Evolutionary conservation across 2,888 invertebrate genomes (phyloP).

Genomic region (Himalopsyche kuldschensis): DNA sequence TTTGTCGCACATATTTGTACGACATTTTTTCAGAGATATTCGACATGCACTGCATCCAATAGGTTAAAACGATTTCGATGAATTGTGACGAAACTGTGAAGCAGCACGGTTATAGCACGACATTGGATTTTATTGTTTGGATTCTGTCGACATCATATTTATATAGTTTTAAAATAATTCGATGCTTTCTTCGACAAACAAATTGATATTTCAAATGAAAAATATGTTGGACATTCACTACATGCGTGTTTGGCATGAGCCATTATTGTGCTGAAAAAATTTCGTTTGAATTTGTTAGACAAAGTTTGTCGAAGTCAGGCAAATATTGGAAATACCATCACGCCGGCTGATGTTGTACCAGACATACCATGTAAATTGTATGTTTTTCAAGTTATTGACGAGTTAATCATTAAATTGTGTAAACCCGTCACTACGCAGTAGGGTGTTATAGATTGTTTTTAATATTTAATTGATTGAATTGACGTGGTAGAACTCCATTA

Average conservation of each 20-base stretch:
- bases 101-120: background rate
- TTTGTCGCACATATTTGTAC: too few species aligned
- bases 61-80: background rate
- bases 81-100: background rate
- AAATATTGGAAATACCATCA: too few species aligned
- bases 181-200: background rate
- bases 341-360: too few species aligned
- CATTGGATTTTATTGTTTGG: background rate
- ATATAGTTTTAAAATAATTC: background rate
- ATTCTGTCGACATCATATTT: background rate
- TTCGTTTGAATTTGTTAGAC: background rate
- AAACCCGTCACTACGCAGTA: too few species aligned
- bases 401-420: too few species aligned
- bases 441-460: too few species aligned
- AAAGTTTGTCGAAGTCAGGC: background rate
- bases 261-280: background rate
- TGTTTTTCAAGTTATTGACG: too few species aligned
- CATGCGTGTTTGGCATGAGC: background rate
- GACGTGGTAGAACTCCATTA: too few species aligned
- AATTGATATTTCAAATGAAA: background rate
- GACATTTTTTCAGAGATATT: too few species aligned
- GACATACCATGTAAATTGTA: too few species aligned
- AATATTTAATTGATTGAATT: too few species aligned
- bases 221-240: background rate
- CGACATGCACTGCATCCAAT: background rate